phyloP scores from a whole-genome alignment of 2,888 invertebrate species.

The Heteromyza rotundicornis region DNA sequence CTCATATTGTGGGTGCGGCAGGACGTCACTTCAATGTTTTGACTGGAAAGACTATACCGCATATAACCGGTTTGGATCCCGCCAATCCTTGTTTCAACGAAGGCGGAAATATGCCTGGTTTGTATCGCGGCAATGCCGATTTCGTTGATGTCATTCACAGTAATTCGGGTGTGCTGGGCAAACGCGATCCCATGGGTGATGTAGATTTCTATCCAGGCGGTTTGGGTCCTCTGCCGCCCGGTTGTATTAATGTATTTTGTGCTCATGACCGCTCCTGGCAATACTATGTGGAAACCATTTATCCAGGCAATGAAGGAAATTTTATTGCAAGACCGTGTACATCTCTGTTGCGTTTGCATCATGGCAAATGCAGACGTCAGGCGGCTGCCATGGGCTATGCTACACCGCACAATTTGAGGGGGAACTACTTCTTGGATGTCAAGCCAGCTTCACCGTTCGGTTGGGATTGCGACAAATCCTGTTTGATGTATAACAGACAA shows the following conservation, averaged over 20 bases:
- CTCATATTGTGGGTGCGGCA: constrained; percentile 51
- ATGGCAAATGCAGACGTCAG: constrained; percentile 32
- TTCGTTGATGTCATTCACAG: constrained; percentile 55
- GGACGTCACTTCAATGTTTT: constrained; percentile 42
- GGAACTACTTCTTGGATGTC: constrained; percentile 44
- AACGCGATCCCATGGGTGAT: constrained; percentile 44
- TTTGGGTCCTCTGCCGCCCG: constrained; percentile 40
- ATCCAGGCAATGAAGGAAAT: constrained; percentile 47
- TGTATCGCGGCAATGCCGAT: constrained; percentile 50
- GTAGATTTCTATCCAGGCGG: constrained; percentile 54
- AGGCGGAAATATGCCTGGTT: constrained; percentile 42
- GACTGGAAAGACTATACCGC: constrained; percentile 42
- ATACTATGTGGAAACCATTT: constrained; percentile 48
- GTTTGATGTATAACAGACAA: too few relatives aligned
- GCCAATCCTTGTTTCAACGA: constrained; percentile 56
- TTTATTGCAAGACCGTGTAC: constrained; percentile 44
- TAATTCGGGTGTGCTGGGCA: constrained; percentile 49
- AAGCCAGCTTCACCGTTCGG: constrained; percentile 34
- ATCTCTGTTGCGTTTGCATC: constrained; percentile 32
- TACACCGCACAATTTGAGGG: constrained; percentile 35
- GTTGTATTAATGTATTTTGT: constrained; percentile 43
- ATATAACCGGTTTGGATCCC: constrained; percentile 58
- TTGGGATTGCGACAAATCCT: too few relatives aligned
- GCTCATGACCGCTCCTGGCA: constrained; percentile 48
- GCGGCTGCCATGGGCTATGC: constrained; percentile 43